Conservation (phyloP, 2,888 invertebrate genomes). For the Heteromyza rotundicornis region DNA sequence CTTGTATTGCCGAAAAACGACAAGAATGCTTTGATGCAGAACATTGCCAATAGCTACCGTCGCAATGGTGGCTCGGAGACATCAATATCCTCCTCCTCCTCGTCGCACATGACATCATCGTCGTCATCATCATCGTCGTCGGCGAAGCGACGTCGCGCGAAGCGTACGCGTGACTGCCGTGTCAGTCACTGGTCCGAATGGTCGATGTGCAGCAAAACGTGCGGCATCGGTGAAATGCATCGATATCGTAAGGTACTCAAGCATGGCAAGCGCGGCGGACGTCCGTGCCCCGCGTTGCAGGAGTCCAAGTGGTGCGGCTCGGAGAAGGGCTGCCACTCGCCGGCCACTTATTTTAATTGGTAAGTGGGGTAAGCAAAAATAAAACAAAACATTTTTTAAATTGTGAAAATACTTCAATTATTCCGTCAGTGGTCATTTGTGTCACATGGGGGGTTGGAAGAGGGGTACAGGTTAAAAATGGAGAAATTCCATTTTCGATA, state of each 20-base stretch:
- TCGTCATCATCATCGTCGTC: constrained; percentile 58
- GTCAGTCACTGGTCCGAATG: constrained; percentile 87
- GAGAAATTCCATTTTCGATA: too few species aligned
- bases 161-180: constrained; percentile 77
- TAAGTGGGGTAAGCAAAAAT: too few species aligned
- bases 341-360: constrained; percentile 70
- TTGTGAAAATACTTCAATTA: neutral
- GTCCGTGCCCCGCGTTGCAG: constrained; percentile 81
- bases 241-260: constrained; percentile 79
- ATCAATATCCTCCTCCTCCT: constrained; percentile 48
- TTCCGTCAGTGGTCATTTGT: too few species aligned
- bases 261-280: constrained; percentile 80
- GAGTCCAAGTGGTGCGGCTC: constrained; percentile 91
- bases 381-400: too few species aligned
- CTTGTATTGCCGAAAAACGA: constrained; percentile 66
- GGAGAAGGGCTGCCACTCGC: constrained; percentile 70
- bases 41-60: constrained; percentile 72
- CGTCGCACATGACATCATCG: too few species aligned
- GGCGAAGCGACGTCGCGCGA: constrained; percentile 43
- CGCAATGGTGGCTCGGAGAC: constrained; percentile 50
- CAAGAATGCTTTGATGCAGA: constrained; percentile 74
- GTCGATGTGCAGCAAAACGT: constrained; percentile 86
- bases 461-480: too few species aligned
- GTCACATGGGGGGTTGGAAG: too few species aligned
- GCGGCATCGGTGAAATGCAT: constrained; percentile 88